Evolutionary conservation across 2,113 vertebrate species (phyloP).

Genomic region (Nerophis ophidion): DNA sequence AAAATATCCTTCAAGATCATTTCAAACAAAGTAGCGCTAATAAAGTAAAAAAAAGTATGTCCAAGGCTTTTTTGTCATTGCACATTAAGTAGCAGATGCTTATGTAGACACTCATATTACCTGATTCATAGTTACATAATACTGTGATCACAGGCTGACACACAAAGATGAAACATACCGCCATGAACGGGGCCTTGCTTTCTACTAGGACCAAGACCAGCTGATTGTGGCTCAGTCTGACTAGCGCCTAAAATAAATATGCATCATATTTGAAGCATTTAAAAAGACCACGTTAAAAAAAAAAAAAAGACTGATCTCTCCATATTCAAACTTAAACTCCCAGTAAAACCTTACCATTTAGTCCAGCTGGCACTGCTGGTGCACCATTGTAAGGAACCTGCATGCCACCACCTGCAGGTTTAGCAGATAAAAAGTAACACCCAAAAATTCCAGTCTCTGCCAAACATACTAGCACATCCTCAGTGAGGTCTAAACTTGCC

Average conservation of each 20-base stretch:
- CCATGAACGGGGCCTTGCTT: constrained; percentile 43
- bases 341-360: constrained; percentile 52
- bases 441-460: too few species aligned
- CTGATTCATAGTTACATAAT: too few species aligned
- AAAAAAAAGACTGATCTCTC: neutral
- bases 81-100: too few species aligned
- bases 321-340: neutral
- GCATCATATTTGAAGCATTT: neutral
- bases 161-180: constrained; percentile 16
- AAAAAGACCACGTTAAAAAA: neutral
- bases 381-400: constrained; percentile 50
- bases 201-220: constrained; percentile 39
- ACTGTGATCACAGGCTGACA: too few species aligned
- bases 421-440: neutral
- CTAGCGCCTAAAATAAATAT: constrained; percentile 40
- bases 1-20: too few species aligned
- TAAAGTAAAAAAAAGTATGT: neutral
- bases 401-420: constrained; percentile 30
- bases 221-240: constrained; percentile 47
- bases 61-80: too few species aligned
- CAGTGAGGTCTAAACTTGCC: too few species aligned
- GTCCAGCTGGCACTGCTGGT: constrained; percentile 41
- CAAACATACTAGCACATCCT: too few species aligned
- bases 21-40: too few species aligned
- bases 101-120: too few species aligned